Base-by-base conservation (phyloP, 2,113 vertebrate species). In the Cynopterus brachyotis region DNA sequence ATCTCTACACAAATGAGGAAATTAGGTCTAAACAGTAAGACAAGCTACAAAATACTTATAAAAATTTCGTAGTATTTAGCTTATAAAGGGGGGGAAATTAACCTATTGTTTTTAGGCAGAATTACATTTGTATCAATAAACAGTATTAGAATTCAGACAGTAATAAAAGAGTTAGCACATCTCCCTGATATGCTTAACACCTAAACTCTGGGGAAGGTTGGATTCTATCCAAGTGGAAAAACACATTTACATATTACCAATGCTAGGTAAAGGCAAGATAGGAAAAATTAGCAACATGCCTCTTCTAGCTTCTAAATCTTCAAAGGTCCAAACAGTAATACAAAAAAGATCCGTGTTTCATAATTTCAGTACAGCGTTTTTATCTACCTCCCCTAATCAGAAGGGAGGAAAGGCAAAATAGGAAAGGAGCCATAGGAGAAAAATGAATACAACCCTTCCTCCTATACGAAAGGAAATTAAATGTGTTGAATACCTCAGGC, bases 391-490 rank as follows among this genome's bases (percentile, higher is more conserved):
- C 35, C 75, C 37, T 53, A 28, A 84, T 45, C 40, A 45, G 42
- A 75, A 89, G n/a, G 32, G 26, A 75, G 64, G 35, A 96, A 89
- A 91, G 16, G 85, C 45, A 92, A 95, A 89, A 82, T 37, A 96
- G 88, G 9, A 28, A 66, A 86, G 42, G 20, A 94, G 1, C 2
- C 64, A 60, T 7, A 47, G 42, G 12, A 89, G 24, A 53, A 96
- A 89, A 95, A 89, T 26, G 89, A 66, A 91, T 60, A 32, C 11
- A 83, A 94, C 83, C 50, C 17, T 24, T 69, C 66, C 47, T 88
- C 62, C 72, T 67, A 11, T 50, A 30, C 32, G 28, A 62, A 80
- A 83, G 32, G 69, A 76, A 82, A 73, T 24, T 93, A 17, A 81
- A 87, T 89, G 42, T 92, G 55, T 5, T 47, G 45, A 96, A 24